phyloP scores from a whole-genome alignment of 1,140 invertebrate genomes.

The Daktulosphaira vitifoliae region DNA sequence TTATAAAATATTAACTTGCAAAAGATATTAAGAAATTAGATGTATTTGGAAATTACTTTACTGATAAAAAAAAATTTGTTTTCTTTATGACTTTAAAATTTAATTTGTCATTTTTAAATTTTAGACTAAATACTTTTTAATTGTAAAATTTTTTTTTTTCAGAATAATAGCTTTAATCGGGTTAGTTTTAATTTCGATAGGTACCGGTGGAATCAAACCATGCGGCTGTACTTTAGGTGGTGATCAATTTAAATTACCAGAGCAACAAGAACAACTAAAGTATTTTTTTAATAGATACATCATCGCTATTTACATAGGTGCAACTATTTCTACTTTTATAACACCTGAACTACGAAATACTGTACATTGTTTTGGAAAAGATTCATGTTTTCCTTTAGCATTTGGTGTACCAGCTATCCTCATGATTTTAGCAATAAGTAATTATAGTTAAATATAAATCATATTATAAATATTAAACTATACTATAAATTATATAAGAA shows the following conservation, averaged over 20 bases:
- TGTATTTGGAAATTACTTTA: too few relatives aligned
- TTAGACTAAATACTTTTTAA: too few relatives aligned
- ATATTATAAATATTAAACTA: not conserved
- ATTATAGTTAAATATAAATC: too few relatives aligned
- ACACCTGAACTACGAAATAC: slow-evolving; percentile 79
- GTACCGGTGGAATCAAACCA: slow-evolving; percentile 95
- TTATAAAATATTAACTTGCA: too few relatives aligned
- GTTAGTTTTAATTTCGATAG: slow-evolving; percentile 71
- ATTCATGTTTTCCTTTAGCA: slow-evolving; percentile 79
- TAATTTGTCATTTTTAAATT: too few relatives aligned
- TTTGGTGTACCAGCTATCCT: slow-evolving; percentile 84
- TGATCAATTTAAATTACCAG: slow-evolving; percentile 82
- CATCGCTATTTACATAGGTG: slow-evolving; percentile 87
- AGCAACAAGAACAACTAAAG: slow-evolving; percentile 63
- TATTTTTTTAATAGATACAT: slow-evolving; percentile 91
- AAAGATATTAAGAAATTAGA: too few relatives aligned
- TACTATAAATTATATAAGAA: not conserved
- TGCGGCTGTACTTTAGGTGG: slow-evolving; percentile 95
- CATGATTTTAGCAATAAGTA: slow-evolving; percentile 72
- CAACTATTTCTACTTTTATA: slow-evolving; percentile 77
- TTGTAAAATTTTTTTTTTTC: slow-evolving; percentile 8
- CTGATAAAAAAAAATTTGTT: too few relatives aligned
- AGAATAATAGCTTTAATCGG: slow-evolving; percentile 64
- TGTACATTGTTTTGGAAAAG: slow-evolving; percentile 69
- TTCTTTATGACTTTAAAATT: too few relatives aligned